These are phyloP conservation scores for Onchidella celtica DNA, from an alignment of 2,888 invertebrate species.

Conservation along the genomic window DNA sequence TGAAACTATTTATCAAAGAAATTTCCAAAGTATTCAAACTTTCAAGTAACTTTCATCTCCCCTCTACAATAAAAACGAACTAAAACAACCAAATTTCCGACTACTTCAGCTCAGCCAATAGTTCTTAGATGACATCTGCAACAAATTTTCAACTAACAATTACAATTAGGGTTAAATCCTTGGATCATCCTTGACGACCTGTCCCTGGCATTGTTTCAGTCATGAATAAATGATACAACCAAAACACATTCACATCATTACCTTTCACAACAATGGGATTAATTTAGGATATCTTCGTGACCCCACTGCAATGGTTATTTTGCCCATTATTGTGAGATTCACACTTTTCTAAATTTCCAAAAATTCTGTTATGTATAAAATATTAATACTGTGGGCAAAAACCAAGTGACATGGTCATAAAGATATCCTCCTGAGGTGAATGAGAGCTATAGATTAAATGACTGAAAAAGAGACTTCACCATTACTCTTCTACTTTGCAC, in stretches of 20 bases:
- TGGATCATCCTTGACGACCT: neutral
- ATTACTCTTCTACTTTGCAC: constrained; percentile 8
- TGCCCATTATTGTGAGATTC: constrained; percentile 9
- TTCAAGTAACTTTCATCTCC: too few relatives aligned
- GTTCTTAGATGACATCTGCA: neutral
- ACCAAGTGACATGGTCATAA: neutral
- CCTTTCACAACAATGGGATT: neutral
- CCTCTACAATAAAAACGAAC: too few relatives aligned
- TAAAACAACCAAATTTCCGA: too few relatives aligned
- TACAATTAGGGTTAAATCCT: neutral
- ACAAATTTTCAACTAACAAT: neutral
- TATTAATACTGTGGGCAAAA: too few relatives aligned
- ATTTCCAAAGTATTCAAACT: too few relatives aligned
- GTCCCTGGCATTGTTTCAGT: constrained; percentile 15
- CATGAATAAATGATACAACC: neutral
- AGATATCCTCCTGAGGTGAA: constrained; percentile 7
- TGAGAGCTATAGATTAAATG: neutral
- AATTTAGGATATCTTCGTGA: neutral
- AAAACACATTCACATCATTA: constrained; percentile 9
- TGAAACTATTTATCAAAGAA: too few relatives aligned
- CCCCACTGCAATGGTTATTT: neutral
- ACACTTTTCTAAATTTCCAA: too few relatives aligned
- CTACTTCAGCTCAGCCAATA: too few relatives aligned
- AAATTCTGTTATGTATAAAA: too few relatives aligned
- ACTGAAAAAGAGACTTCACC: constrained; percentile 38